Conservation (phyloP, 1,140 invertebrate species). For the Tribolium castaneum region DNA sequence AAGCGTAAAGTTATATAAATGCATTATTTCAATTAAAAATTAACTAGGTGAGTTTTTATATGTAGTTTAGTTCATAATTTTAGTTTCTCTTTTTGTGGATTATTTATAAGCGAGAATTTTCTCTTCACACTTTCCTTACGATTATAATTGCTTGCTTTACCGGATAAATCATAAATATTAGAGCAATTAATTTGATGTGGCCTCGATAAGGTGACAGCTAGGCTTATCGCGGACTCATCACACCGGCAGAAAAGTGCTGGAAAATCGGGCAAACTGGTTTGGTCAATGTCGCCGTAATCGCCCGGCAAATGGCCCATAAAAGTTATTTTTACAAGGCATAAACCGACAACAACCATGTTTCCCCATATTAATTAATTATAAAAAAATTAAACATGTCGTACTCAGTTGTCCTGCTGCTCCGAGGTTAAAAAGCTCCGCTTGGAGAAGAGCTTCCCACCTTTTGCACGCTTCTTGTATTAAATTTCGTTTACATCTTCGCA, state of each 20-base stretch:
- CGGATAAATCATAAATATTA: conserved; percentile 36
- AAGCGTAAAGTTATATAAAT: conserved; percentile 53
- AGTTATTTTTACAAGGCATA: neutral
- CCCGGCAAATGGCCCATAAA: neutral
- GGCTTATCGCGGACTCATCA: neutral
- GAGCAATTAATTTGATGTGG: conserved; percentile 31
- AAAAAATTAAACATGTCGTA: neutral
- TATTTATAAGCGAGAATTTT: conserved; percentile 47
- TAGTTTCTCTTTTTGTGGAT: conserved; percentile 49
- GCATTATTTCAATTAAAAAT: conserved; percentile 43
- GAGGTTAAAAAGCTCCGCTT: no score
- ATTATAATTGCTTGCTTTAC: conserved; percentile 41
- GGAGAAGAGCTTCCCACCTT: no score
- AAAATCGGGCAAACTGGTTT: neutral
- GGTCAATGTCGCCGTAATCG: neutral
- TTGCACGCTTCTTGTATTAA: neutral
- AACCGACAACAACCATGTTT: neutral
- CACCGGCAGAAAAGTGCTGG: neutral
- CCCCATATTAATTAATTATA: neutral
- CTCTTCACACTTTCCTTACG: conserved; percentile 50
- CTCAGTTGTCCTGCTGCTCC: no score
- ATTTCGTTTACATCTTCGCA: neutral
- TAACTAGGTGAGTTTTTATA: conserved; percentile 39
- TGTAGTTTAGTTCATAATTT: conserved; percentile 42
- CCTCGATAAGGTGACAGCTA: neutral